phyloP scores from a whole-genome alignment of 2,113 vertebrate species.

The Camelus bactrianus region DNA sequence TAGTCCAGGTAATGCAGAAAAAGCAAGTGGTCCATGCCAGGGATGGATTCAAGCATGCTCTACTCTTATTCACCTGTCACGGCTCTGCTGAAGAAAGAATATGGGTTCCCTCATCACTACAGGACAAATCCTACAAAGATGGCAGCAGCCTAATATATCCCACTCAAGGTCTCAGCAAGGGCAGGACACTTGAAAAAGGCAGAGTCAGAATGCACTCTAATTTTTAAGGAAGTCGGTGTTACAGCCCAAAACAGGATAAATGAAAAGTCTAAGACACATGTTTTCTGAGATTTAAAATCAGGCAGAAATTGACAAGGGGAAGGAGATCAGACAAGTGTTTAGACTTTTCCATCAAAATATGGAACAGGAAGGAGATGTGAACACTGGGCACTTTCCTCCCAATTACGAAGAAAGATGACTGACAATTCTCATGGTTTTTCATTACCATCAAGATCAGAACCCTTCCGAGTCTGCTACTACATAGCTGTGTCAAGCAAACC shows the following conservation, averaged over 20 bases:
- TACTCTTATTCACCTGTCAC: neutral
- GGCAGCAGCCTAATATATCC: neutral
- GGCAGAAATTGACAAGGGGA: neutral
- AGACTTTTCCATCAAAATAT: conserved; percentile 39
- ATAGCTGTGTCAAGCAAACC: neutral
- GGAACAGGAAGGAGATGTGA: neutral
- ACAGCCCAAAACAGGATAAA: neutral
- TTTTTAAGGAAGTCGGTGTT: conserved; percentile 22
- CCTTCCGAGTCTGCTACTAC: neutral
- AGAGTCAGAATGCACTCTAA: conserved; percentile 38
- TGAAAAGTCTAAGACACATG: neutral
- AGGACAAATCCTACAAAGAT: neutral
- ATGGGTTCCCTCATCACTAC: neutral
- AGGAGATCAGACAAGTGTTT: conserved; percentile 49
- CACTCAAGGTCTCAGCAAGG: neutral
- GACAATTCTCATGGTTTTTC: neutral
- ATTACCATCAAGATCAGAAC: neutral
- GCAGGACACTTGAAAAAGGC: neutral
- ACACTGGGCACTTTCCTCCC: neutral
- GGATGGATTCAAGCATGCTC: neutral
- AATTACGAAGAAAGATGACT: neutral
- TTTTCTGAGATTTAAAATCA: conserved; percentile 58
- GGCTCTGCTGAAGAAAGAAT: neutral
- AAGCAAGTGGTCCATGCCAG: neutral
- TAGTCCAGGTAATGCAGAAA: neutral